A percentile compares a stretch with the other conserved stretches of the same genome.
Conservation (phyloP, 1,140 invertebrate genomes). For the Grapholita molesta region DNA sequence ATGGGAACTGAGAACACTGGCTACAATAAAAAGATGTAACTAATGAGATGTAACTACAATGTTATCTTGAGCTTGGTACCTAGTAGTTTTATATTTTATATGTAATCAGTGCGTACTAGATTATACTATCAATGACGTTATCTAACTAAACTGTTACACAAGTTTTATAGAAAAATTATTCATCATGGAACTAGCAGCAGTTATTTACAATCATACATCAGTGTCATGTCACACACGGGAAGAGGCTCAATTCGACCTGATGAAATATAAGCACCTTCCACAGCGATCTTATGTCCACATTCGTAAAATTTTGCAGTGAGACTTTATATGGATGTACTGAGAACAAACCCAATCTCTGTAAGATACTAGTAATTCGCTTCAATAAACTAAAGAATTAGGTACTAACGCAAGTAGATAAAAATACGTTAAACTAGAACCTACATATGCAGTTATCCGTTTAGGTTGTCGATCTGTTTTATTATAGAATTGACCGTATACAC, state of each 20-base stretch:
- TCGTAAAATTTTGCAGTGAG: background rate
- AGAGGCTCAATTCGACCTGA: background rate
- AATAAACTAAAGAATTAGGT: too few relatives aligned
- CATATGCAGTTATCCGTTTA: too few relatives aligned
- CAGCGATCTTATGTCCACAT: background rate
- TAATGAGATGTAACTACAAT: background rate
- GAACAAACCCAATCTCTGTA: too few relatives aligned
- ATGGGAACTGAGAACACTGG: too few relatives aligned
- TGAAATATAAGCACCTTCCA: background rate
- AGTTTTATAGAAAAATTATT: slow-evolving; percentile 8
- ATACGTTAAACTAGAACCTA: too few relatives aligned
- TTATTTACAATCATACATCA: slow-evolving; percentile 29
- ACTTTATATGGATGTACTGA: too few relatives aligned
- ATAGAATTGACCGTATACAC: too few relatives aligned
- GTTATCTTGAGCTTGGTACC: background rate
- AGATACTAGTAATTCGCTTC: too few relatives aligned
- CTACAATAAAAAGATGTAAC: too few relatives aligned
- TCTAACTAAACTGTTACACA: background rate
- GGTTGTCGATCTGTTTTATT: too few relatives aligned
- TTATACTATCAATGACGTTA: slow-evolving; percentile 6
- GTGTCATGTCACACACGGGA: slow-evolving; percentile 29
- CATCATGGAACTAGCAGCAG: background rate
- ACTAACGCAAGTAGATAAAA: too few relatives aligned
- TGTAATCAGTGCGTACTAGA: background rate
- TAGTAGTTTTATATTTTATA: background rate